Evolutionary conservation across 2,113 vertebrate species (phyloP).

Genomic region (Meriones unguiculatus): DNA sequence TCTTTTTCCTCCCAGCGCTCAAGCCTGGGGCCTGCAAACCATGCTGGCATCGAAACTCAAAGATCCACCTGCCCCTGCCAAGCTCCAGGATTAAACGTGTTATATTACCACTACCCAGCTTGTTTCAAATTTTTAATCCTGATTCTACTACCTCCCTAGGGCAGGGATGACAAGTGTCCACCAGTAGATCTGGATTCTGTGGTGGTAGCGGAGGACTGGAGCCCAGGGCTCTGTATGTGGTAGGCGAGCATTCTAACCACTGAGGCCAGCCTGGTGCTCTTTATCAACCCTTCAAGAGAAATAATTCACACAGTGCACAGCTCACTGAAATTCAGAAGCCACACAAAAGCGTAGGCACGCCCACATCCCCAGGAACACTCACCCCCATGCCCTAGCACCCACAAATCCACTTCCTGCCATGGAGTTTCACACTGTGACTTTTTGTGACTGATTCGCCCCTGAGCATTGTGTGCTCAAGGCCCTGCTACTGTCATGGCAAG

Average conservation of each 20-base stretch:
- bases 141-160: not conserved
- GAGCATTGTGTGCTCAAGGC: not conserved
- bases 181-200: not conserved
- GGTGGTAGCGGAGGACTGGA: not conserved
- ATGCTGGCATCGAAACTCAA: not conserved
- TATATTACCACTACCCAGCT: not conserved
- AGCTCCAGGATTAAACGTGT: not conserved
- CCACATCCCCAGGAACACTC: not conserved
- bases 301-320: not conserved
- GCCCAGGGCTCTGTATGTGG: not conserved
- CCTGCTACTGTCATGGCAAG: not conserved
- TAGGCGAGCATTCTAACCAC: not conserved
- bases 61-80: not conserved
- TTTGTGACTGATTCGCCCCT: not conserved
- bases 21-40: no score
- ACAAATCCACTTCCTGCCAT: not conserved
- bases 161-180: not conserved
- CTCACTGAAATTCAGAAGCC: not conserved
- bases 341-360: not conserved
- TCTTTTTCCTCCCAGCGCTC: no score
- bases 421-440: not conserved
- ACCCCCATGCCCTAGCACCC: not conserved
- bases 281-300: not conserved
- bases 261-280: not conserved
- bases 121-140: not conserved